phyloP scores from a whole-genome alignment of 2,888 invertebrate genomes.

The Dolichopus griseipennis region DNA sequence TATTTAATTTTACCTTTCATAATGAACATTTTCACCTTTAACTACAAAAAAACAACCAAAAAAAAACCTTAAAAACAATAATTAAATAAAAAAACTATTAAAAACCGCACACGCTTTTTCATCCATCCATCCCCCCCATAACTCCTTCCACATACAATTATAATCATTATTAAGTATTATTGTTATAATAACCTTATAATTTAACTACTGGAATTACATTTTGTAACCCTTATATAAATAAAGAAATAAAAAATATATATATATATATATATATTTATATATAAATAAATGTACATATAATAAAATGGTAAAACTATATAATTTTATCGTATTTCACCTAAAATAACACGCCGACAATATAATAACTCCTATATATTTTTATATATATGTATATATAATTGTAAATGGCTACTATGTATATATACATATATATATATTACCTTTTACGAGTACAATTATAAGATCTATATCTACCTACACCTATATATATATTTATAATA shows the following conservation, averaged over 20 bases:
- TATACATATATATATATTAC: too few species aligned
- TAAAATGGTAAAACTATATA: too few species aligned
- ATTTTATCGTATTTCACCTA: too few species aligned
- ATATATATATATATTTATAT: too few species aligned
- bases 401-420: too few species aligned
- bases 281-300: not conserved
- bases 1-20: not conserved
- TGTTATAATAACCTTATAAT: not conserved
- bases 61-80: not conserved
- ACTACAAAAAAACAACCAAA: not conserved
- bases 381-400: too few species aligned
- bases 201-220: not conserved
- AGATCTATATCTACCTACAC: too few species aligned
- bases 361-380: too few species aligned
- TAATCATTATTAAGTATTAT: not conserved
- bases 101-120: not conserved
- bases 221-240: slow-evolving; percentile 6
- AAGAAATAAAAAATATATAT: not conserved
- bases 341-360: too few species aligned
- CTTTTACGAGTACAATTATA: too few species aligned
- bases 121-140: not conserved
- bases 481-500: not conserved
- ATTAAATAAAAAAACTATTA: not conserved
- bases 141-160: too few species aligned
- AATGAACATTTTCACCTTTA: not conserved